phyloP scores from a whole-genome alignment of 2,113 vertebrate genomes.

The Ciconia boyciana region DNA sequence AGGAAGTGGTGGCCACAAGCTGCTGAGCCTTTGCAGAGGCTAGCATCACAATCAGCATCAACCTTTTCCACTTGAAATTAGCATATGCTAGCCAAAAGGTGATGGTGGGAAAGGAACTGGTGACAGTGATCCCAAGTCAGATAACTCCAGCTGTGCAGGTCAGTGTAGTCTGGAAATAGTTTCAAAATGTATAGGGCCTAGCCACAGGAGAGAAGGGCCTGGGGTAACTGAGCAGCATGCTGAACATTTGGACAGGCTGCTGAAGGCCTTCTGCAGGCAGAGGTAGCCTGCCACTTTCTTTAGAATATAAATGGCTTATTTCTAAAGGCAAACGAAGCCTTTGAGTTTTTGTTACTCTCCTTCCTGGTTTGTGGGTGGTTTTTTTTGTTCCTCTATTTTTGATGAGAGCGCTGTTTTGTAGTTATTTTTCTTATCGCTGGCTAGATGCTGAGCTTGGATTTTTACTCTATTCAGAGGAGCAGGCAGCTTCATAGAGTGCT shows the following conservation, averaged over 20 bases:
- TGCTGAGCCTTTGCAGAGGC: neutral
- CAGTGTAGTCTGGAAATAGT: neutral
- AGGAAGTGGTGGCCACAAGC: neutral
- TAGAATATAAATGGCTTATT: neutral
- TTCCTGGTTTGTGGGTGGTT: neutral
- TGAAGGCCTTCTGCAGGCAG: neutral
- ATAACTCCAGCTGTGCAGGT: neutral
- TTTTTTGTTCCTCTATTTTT: neutral
- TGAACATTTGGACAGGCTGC: neutral
- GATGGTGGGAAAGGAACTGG: neutral
- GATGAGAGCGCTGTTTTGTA: neutral
- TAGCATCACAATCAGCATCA: neutral
- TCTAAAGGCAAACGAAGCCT: neutral
- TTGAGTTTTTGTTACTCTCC: neutral
- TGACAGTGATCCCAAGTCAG: neutral
- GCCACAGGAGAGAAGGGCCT: neutral
- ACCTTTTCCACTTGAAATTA: neutral
- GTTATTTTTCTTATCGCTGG: neutral
- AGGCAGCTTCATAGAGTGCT: neutral
- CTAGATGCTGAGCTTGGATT: conserved; percentile 19
- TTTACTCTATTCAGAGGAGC: conserved; percentile 2
- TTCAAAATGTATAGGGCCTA: neutral
- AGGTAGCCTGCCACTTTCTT: neutral
- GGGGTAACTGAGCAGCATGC: neutral
- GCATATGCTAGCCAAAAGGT: neutral